Evolutionary conservation across 2,797 vertebrate species (phyloP).

Genomic region (Etheostoma nigrum): DNA sequence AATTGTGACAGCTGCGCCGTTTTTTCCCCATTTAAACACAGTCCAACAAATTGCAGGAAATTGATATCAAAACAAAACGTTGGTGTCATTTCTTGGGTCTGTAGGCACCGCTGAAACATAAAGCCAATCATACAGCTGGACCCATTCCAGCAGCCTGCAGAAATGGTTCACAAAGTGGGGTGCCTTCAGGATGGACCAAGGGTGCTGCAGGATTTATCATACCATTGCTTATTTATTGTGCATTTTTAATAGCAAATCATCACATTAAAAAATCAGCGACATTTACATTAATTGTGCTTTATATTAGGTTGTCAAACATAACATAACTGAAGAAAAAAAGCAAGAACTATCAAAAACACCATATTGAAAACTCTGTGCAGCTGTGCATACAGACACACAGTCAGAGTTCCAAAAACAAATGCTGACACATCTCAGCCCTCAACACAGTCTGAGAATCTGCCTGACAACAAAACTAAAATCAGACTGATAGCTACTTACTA

Average conservation of each 20-base stretch:
- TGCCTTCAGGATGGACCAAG: neutral
- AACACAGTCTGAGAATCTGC: neutral
- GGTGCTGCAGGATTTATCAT: neutral
- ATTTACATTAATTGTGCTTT: neutral
- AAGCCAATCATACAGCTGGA: conserved; percentile 38
- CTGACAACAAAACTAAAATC: neutral
- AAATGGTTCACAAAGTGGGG: neutral
- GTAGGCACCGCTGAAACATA: conserved; percentile 1
- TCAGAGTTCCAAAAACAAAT: too few species aligned
- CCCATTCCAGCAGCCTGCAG: conserved; percentile 17
- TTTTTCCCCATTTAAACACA: conserved; percentile 12
- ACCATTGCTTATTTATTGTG: neutral
- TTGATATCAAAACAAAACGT: conserved; percentile 14
- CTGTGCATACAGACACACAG: neutral
- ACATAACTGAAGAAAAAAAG: neutral
- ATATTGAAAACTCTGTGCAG: neutral
- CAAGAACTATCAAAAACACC: neutral
- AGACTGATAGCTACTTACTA: neutral
- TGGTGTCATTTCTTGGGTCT: conserved; percentile 22
- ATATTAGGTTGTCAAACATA: neutral
- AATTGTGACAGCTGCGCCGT: conserved; percentile 5
- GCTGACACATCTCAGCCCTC: neutral
- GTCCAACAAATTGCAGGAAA: conserved; percentile 15
- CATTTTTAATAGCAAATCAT: neutral
- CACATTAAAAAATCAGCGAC: neutral